Evolutionary conservation across 2,888 invertebrate species (phyloP), one percentile per base, ranked within the genome.

Genomic region (Leptopterna dolabrata): DNA sequence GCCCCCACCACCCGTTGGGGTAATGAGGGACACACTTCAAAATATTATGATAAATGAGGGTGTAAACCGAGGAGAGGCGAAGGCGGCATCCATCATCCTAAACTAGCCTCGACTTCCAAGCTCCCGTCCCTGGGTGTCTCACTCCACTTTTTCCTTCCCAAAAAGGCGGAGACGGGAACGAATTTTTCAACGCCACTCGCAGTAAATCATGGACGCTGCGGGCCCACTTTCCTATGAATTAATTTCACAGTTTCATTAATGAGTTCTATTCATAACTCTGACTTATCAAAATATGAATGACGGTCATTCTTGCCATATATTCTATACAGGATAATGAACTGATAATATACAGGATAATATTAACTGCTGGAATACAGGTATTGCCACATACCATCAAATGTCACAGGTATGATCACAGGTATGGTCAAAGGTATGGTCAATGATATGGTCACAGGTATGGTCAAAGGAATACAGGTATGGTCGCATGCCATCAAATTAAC

Each of bases 31-130:
- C 78, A 86, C 88, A 87, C 87, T 88, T 88, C 87, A 88, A 87
- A 88, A 87, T 88, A 88, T 88, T 88, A 88, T 88, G 88, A 88
- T 88, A 87, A 88, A 88, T 88, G 88, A 87, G 87, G 47, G 76
- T 41, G 86, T 86, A 86, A 86, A 86, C 78, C 86, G 86, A 86
- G 86, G 78, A 76, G 76, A 86, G 47, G 78, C 86, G 78, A 55
- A 78, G 55, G 78, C 51, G 78, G 86, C 86, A 86, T 86, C 86
- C 86, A 86, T 86, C 86, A 86, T 86, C 86, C 86, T 76, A 71
- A 85, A 85, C 85, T 85, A 85, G 85, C 84, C 84, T 73, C 84
- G 84, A 84, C 84, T 84, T 84, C 27, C 71, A 71, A 84, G 47
- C 81, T 16, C 81, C 81, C 27, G 45, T 19, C 27, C 78, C 45